Percentiles rank a stretch among this genome's conserved stretches.
Conservation (phyloP, 2,888 invertebrate species). For the Amiota mariae region DNA sequence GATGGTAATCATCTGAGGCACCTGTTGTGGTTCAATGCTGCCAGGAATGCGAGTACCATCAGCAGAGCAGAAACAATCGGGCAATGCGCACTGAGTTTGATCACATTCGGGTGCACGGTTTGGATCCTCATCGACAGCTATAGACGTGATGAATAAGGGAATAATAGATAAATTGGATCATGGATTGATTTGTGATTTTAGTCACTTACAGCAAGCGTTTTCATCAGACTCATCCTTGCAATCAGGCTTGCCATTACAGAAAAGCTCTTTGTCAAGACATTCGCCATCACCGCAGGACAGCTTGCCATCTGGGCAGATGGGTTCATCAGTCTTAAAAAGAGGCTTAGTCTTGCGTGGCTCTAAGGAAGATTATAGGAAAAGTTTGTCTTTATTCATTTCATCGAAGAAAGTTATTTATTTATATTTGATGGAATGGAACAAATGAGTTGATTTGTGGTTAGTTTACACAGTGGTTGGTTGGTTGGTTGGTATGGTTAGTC, state of each 20-base stretch:
- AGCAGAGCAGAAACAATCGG: slow-evolving; percentile 94
- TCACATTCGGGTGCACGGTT: slow-evolving; percentile 95
- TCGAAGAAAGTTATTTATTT: not conserved
- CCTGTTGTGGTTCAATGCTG: slow-evolving; percentile 85
- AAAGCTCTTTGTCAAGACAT: slow-evolving; percentile 91
- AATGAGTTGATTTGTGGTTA: slow-evolving; percentile 22
- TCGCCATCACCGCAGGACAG: slow-evolving; percentile 93
- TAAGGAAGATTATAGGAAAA: slow-evolving; percentile 69
- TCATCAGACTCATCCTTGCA: slow-evolving; percentile 96
- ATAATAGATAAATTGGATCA: not conserved
- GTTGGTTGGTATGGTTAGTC: slow-evolving; percentile 36
- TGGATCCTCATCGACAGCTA: slow-evolving; percentile 92
- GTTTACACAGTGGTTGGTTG: slow-evolving; percentile 3
- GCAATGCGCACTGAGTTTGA: slow-evolving; percentile 88
- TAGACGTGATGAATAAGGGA: not conserved
- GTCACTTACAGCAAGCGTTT: slow-evolving; percentile 93
- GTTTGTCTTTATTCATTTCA: not conserved
- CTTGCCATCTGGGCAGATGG: slow-evolving; percentile 91
- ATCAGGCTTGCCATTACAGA: slow-evolving; percentile 94
- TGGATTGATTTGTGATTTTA: not conserved
- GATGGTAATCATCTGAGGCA: slow-evolving; percentile 94
- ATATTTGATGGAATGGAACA: too few species aligned
- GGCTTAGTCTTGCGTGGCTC: slow-evolving; percentile 92
- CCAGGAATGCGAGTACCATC: slow-evolving; percentile 93
- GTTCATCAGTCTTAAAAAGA: slow-evolving; percentile 93